These are phyloP conservation scores for Ochropacha duplaris DNA, from an alignment of 2,888 invertebrate species.

Conservation along the genomic window DNA sequence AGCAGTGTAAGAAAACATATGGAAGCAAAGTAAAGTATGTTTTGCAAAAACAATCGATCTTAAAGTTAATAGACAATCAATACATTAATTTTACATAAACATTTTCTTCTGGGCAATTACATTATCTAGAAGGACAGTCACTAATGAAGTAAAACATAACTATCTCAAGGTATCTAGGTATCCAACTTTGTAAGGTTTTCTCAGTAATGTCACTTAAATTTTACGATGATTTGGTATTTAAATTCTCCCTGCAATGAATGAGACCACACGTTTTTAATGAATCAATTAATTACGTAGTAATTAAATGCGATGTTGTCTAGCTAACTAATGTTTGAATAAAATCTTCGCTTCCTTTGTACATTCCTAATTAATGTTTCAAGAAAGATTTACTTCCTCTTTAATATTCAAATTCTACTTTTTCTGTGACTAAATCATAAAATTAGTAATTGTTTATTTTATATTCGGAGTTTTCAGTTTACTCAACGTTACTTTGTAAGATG, in stretches of 20 bases:
- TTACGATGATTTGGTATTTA: conserved; percentile 1
- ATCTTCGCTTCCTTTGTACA: conserved; percentile 23
- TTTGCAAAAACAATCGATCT: too few species aligned
- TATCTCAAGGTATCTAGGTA: background rate
- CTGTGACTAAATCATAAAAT: background rate
- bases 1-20: too few species aligned
- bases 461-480: background rate
- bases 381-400: conserved; percentile 13
- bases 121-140: background rate
- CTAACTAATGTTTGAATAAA: conserved; percentile 32
- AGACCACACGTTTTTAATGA: conserved; percentile 30
- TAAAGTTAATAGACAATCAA: too few species aligned
- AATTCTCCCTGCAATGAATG: conserved; percentile 10
- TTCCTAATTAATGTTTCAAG: conserved; percentile 26
- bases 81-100: too few species aligned
- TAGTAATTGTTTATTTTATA: background rate
- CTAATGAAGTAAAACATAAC: background rate
- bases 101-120: background rate
- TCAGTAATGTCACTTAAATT: background rate
- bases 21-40: too few species aligned
- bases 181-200: background rate
- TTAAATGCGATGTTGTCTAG: conserved; percentile 34
- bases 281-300: conserved; percentile 39
- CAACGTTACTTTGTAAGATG: too few species aligned
- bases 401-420: background rate